Base-by-base conservation (phyloP, 2,888 invertebrate species). In the Phasia obesa region DNA sequence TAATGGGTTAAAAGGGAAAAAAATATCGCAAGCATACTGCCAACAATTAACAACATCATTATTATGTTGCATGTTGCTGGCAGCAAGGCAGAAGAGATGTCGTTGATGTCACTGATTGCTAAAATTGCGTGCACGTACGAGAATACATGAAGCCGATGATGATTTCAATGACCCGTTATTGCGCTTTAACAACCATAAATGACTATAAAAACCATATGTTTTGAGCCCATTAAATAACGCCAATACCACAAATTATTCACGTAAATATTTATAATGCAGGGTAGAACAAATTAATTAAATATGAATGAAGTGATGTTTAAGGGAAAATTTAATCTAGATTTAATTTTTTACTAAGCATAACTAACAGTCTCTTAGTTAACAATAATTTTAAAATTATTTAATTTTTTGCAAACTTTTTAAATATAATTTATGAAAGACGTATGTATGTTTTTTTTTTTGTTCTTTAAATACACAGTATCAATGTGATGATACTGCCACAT, bases 151-250 rank as follows among this genome's bases (percentile, higher is more conserved):
- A 64, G 19, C 31, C 6, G 21, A 35, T 69, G 59, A 47, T 44
- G 47, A 67, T 67, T 78, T 55, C 75, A 75, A 65, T 83, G 75
- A 75, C 60, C 74, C 74, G 59, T 71, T 60, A 78, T 70, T 64
- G 47, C 38, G 47, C 64, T 70, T 69, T 65, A 83, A 67, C 53
- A 27, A 42, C 77, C 57, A 70, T 82, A 64, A 82, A 59, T 49
- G 82, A 57, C 59, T 47, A 78, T 78, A 75, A 83, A 78, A 77
- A 60, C 27, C 75, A 75, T 47, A 47, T n/a, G 75, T n/a, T 60
- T 59, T 23, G 42, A 69, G 60, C n/a, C 9, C 42, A 65, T 65
- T 51, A 38, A 57, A 57, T 60, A 64, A 76, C 1, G 17, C 13
- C 21, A 35, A 60, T 38, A 55, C 42, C 31, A 62, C 53, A 75